Conservation (phyloP, 2,888 invertebrate species). For the Nudaria mundana region DNA sequence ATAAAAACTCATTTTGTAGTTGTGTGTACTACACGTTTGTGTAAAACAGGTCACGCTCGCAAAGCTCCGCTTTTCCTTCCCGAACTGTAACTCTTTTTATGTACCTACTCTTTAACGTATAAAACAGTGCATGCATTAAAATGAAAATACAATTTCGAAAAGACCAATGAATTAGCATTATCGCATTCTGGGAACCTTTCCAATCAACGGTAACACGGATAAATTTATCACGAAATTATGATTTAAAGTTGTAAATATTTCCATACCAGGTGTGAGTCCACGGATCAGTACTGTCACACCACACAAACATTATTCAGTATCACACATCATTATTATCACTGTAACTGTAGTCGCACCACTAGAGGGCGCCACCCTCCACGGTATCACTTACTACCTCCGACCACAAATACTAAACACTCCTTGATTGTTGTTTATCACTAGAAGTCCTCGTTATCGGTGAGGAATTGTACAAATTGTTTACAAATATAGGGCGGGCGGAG, state of each 20-base stretch:
- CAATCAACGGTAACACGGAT: no score
- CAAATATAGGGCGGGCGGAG: slow-evolving; percentile 38
- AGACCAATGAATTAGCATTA: no score
- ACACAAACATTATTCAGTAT: neutral
- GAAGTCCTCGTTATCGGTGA: slow-evolving; percentile 29
- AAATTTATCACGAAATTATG: no score
- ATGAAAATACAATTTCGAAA: no score
- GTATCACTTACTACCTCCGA: slow-evolving; percentile 2
- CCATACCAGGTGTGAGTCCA: neutral
- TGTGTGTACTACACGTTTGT: no score
- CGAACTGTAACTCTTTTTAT: no score
- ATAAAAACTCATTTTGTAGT: no score
- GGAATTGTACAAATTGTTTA: slow-evolving; percentile 39
- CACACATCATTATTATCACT: slow-evolving; percentile 3
- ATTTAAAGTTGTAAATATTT: neutral
- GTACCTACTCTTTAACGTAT: no score
- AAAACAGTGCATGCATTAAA: no score
- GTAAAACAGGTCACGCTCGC: no score
- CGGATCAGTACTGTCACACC: neutral
- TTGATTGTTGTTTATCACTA: slow-evolving; percentile 4
- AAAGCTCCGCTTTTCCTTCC: no score
- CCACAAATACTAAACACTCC: slow-evolving; percentile 5
- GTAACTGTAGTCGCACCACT: neutral
- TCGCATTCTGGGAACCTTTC: no score
- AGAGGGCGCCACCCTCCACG: neutral